Base-by-base conservation (phyloP, 2,888 invertebrate species). In the Clivina fossor region DNA sequence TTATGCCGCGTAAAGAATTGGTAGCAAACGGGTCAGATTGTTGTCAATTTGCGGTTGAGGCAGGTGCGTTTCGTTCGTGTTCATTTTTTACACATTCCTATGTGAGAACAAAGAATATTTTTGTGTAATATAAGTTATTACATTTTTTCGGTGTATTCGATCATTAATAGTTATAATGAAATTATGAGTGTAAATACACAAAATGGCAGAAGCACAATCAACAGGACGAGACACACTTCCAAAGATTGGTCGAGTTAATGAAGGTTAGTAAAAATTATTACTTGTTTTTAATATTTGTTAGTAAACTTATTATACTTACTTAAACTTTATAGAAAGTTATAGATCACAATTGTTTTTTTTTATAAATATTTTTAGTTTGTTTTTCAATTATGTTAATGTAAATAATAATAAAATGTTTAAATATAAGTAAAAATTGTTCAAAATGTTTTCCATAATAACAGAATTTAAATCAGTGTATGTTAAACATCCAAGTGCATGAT, bases 231-330 rank as follows among this genome's bases (percentile, higher is more conserved):
- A 84, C 69, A 74, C 79, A 48, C 68, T 83, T 68, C 83, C 85
- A 30, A 81, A 80, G 71, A 77, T 79, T 63, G 85, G 85, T 60
- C 79, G 82, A 69, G 85, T 85, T 47, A 85, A 78, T 68, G 84
- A 84, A 55, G 55, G 55, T 55, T 46, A 55, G 55, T 43, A 44
- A 44, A n/a, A 51, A 40, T 53, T 53, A 43, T 28, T 32, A 40
- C 41, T 41, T 22, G n/a, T n/a, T n/a, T n/a, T n/a, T n/a, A n/a
- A n/a, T n/a, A n/a, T n/a, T n/a, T n/a, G n/a, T n/a, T n/a, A n/a
- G n/a, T n/a, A n/a, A n/a, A n/a, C n/a, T n/a, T n/a, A n/a, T n/a
- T n/a, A n/a, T n/a, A n/a, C n/a, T n/a, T n/a, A n/a, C n/a, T n/a
- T n/a, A n/a, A n/a, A n/a, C n/a, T n/a, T n/a, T n/a, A n/a, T n/a